Base-by-base conservation (phyloP, 1,140 invertebrate genomes). In the Microplitis demolitor region DNA sequence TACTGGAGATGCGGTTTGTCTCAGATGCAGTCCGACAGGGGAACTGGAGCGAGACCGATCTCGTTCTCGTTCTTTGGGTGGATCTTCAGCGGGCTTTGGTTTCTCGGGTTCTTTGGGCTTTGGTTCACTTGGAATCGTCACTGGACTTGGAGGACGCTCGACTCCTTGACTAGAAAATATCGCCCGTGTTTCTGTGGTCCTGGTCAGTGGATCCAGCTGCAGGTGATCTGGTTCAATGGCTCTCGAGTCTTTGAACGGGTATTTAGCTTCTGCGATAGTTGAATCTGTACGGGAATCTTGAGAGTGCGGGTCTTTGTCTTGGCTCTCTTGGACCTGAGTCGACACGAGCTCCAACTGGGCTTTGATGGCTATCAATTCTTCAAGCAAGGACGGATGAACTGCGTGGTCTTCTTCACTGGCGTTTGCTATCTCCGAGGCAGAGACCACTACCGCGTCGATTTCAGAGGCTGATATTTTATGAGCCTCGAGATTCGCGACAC, bases 391-490 rank as follows among this genome's bases (percentile, higher is more conserved):
- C 3, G 85, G 82, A 37, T 82, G 82, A 0, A 87, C 72, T 33
- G 75, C 63, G 31, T 74, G 76, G 3, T 75, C 66, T 2, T 70
- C 75, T 4, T 61, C 69, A 0, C 69, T 71, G n/a, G 69, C 71
- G 16, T 75, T 80, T 4, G 74, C 78, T 78, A 92, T 87, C 84
- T 93, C 92, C n/a, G 89, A 87, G 0, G 92, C 89, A 53, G 91
- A 89, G 74, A 95, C 87, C 4, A 91, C 90, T 51, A 90, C 88
- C 2, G 92, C 91, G 79, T 95, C 93, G 50, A 95, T 91, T 80
- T 95, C 93, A 1, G 93, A 94, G 0, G 94, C 93, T 14, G 91
- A 86, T 63, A 95, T 93, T 81, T 93, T 93, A 51, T 90, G 91
- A 0, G 93, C 93, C 79, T 94, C 91, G 16, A 95, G 82, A 76